Evolutionary conservation across 2,113 vertebrate species (phyloP), one percentile per base, ranked within the genome.

Genomic region (Malaclemys terrapin): DNA sequence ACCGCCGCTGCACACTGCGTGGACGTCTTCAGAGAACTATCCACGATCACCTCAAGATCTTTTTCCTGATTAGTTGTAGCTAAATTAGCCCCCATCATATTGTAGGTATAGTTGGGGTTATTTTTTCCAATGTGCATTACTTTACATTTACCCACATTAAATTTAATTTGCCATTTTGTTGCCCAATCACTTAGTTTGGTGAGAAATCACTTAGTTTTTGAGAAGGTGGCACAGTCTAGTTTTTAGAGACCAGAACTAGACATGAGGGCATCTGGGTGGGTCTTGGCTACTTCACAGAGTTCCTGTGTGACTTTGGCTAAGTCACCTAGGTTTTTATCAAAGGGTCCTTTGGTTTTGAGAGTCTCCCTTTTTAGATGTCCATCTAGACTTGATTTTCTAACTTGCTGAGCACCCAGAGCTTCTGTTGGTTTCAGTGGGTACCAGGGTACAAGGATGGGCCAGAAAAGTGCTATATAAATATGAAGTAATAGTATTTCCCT

Each of bases 231-330:
- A 35, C 8, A 4, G 38, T 22, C 42, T 22, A 38, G 24, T 54
- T n/a, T 1, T 54, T 93, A 76, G 20, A 3, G 1, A 22, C 0
- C 0, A 75, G 50, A n/a, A 42, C 17, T 53, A 85, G 75, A 86
- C 69, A 29, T 52, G 11, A 22, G 86, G 65, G 45, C 45, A 80
- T 22, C 13, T 14, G 10, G 4, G 38, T 22, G n/a, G 84, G 47
- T 14, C 27, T 5, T 83, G 78, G 10, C 62, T 20, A 49, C 65
- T 27, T 27, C 0, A 0, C 10, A 91, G 49, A 13, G 42, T 47
- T 78, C 17, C 65, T 78, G 24, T 14, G 75, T 29, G 75, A 78
- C 75, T 52, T 87, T 2, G 1, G 86, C 19, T 95, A 81, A 24
- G 82, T 57, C n/a, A 29, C 56, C 29, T 53, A 6, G 47, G 90